Evolutionary conservation across 2,113 vertebrate species (phyloP).

Genomic region (Ctenomys sociabilis): DNA sequence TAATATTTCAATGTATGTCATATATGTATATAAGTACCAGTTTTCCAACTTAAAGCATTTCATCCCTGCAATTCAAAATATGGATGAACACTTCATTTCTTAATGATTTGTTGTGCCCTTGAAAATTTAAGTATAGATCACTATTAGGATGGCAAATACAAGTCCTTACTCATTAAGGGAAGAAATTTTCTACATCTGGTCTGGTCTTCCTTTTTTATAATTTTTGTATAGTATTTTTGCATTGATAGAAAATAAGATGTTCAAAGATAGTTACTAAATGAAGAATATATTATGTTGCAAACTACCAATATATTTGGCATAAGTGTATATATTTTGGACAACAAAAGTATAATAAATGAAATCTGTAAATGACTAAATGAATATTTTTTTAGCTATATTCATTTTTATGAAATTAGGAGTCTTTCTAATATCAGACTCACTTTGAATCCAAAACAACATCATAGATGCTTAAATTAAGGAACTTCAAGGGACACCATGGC

Average conservation of each 20-base stretch:
- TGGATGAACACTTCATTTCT: constrained; percentile 34
- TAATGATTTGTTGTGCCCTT: background rate
- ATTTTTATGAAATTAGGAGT: background rate
- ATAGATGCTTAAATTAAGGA: background rate
- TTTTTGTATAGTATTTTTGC: background rate
- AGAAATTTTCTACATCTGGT: background rate
- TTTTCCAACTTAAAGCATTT: background rate
- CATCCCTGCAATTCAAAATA: background rate
- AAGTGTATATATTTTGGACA: background rate
- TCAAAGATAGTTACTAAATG: background rate
- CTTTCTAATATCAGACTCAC: background rate
- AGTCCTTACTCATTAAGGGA: background rate
- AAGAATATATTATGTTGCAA: background rate
- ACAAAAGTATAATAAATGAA: background rate
- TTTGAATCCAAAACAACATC: background rate
- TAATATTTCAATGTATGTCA: background rate
- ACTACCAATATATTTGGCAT: background rate
- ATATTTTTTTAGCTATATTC: background rate
- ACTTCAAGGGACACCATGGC: background rate
- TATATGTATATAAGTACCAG: background rate
- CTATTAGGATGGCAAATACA: accelerated
- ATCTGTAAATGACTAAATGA: background rate
- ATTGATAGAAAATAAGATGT: background rate
- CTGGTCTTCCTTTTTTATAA: background rate
- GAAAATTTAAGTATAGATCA: constrained; percentile 20